Base-by-base conservation (phyloP, 2,888 invertebrate genomes). In the Andrena chrysosceles region DNA sequence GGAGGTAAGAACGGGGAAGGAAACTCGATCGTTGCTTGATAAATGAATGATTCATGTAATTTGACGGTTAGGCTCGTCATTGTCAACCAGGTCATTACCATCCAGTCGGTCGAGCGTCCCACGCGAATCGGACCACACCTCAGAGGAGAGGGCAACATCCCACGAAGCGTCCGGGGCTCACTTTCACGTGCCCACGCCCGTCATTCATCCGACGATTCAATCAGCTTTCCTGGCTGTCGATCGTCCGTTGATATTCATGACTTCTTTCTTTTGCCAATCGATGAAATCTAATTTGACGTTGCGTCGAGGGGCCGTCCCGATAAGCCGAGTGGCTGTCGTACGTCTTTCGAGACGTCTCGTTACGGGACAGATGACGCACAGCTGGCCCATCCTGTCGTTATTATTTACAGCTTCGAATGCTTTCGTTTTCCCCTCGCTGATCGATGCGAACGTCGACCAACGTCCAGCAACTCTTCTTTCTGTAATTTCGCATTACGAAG, bases 181-280 rank as follows among this genome's bases (percentile, higher is more conserved):
- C 89, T 89, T 89, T 89, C 87, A 80, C 88, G 83, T 73, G 85
- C 87, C 89, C 80, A 87, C 89, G 88, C 86, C 82, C 81, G 81
- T 87, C 87, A 72, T 85, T 80, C 87, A 77, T 85, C 23, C 85
- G 77, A 88, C 84, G 88, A 88, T 88, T 88, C 88, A 88, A 88
- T 88, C 85, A 72, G 63, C 68, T 81, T 77, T 84, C 84, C 72
- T 66, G 84, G 80, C 79, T 74, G 82, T 83, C 79, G 82, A 88
- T 85, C 59, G 74, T 56, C 70, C 42, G 54, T 83, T 74, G 68
- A 84, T 84, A 84, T 83, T 76, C 80, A 71, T 73, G 64, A 73
- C 42, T 70, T 64, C 20, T 74, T 74, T 42, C 71, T 56, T 52
- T 59, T 8, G 16, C 60, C 13, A 67, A 79, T 81, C 81, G 84